A percentile compares a stretch with the other conserved stretches of the same genome.
These are phyloP conservation scores for Lutjanus campechanus DNA, from an alignment of 2,797 vertebrate species.

Conservation along the genomic window DNA sequence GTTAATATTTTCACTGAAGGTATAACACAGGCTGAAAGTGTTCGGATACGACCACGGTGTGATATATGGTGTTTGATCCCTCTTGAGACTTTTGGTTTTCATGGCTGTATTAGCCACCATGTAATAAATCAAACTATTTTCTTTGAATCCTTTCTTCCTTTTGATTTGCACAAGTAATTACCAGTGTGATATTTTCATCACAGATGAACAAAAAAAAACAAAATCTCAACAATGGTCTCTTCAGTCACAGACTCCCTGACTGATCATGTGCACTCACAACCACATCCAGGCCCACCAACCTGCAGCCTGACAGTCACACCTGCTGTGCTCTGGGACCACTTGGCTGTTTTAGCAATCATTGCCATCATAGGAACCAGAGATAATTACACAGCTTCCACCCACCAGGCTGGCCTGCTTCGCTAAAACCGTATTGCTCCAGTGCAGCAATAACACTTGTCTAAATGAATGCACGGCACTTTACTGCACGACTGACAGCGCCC, in stretches of 20 bases:
- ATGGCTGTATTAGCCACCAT: conserved; percentile 23
- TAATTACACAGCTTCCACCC: conserved; percentile 85
- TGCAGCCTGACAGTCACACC: conserved; percentile 71
- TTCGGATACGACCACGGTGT: conserved; percentile 33
- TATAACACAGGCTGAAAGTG: conserved; percentile 19
- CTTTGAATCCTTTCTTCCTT: conserved; percentile 55
- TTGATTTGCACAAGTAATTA: conserved; percentile 37
- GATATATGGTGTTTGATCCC: conserved; percentile 56
- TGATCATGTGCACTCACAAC: conserved; percentile 47
- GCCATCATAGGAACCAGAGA: conserved; percentile 80
- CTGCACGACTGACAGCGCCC: conserved; percentile 90
- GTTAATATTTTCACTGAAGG: conserved; percentile 2
- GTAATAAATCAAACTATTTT: conserved; percentile 58
- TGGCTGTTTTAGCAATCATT: conserved; percentile 80
- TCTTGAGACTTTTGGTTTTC: conserved; percentile 28
- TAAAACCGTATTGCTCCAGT: conserved; percentile 70
- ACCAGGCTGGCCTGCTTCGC: conserved; percentile 69
- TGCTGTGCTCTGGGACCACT: conserved; percentile 76
- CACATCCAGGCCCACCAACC: conserved; percentile 46
- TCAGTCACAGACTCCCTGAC: conserved; percentile 1
- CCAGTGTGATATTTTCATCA: conserved; percentile 14
- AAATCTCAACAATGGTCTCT: conserved; percentile 9
- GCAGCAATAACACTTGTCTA: conserved; percentile 88
- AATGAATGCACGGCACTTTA: conserved; percentile 93
- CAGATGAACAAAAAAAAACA: conserved; percentile 7